Evolutionary conservation across 2,113 vertebrate genomes (phyloP).

Genomic region (Psophia crepitans): DNA sequence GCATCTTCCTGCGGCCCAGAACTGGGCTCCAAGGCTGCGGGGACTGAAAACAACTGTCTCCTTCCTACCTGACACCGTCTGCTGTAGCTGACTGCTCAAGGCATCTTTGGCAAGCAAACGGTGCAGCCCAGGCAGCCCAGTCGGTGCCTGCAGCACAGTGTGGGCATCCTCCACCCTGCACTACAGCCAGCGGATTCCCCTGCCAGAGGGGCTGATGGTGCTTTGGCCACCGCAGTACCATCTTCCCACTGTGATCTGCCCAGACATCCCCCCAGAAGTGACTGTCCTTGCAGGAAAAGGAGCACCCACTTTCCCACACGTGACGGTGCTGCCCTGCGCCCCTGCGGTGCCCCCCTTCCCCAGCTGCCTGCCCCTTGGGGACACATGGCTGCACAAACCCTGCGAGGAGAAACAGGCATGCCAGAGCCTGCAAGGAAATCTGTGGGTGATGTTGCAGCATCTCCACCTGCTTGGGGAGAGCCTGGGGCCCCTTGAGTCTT

Average conservation of each 20-base stretch:
- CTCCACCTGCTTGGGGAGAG: rapidly evolving
- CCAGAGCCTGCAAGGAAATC: rapidly evolving
- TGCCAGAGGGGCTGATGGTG: rapidly evolving
- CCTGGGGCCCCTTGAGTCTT: no score
- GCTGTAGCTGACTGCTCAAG: not conserved
- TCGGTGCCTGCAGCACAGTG: not conserved
- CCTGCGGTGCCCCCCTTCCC: no score
- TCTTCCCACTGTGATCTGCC: rapidly evolving
- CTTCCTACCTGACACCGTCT: rapidly evolving
- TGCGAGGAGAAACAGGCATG: rapidly evolving
- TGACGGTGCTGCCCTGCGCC: rapidly evolving
- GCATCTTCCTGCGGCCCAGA: not conserved
- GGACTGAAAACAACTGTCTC: not conserved
- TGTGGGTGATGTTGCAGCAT: not conserved
- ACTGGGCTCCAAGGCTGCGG: not conserved
- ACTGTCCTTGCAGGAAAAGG: not conserved
- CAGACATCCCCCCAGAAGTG: not conserved
- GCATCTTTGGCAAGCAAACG: rapidly evolving
- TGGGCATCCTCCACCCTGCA: rapidly evolving
- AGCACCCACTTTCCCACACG: rapidly evolving
- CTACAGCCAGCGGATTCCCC: rapidly evolving
- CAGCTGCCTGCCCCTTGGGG: rapidly evolving
- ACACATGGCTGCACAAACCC: not conserved
- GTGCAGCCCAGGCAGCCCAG: rapidly evolving
- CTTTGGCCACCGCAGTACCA: rapidly evolving